phyloP scores from a whole-genome alignment of 2,797 vertebrate genomes.

The Chelonia mydas region DNA sequence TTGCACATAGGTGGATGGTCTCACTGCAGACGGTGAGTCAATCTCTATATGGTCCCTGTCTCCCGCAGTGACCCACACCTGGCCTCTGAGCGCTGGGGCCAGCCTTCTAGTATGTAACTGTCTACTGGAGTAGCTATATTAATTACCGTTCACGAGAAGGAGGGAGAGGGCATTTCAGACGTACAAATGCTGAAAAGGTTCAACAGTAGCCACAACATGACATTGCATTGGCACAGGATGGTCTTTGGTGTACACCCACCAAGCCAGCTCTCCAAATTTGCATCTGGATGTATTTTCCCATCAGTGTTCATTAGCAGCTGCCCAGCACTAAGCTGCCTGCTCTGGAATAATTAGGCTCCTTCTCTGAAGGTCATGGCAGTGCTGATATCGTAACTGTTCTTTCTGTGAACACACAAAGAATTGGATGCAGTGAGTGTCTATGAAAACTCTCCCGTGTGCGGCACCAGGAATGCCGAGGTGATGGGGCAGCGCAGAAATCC shows the following conservation, averaged over 20 bases:
- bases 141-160: not conserved
- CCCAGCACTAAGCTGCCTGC: conserved; percentile 45
- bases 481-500: not conserved
- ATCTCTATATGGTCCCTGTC: not conserved
- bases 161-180: fast-evolving
- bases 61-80: not conserved
- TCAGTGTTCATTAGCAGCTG: conserved; percentile 62
- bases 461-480: not conserved
- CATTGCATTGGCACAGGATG: conserved; percentile 4
- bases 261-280: conserved; percentile 35
- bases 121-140: fast-evolving
- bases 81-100: fast-evolving
- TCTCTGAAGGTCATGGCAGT: conserved; percentile 47
- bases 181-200: not conserved
- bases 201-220: not conserved
- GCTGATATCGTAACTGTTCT: not conserved
- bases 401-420: not conserved
- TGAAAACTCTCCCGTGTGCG: not conserved
- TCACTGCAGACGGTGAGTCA: not conserved
- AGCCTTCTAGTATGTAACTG: not conserved
- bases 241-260: not conserved
- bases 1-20: not conserved
- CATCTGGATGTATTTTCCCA: conserved; percentile 19
- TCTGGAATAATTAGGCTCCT: conserved; percentile 58
- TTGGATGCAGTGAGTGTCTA: not conserved